Percentiles rank a stretch among this genome's conserved stretches.
Evolutionary conservation across 1,140 invertebrate species (phyloP).

Genomic region (Drosophila ambigua): DNA sequence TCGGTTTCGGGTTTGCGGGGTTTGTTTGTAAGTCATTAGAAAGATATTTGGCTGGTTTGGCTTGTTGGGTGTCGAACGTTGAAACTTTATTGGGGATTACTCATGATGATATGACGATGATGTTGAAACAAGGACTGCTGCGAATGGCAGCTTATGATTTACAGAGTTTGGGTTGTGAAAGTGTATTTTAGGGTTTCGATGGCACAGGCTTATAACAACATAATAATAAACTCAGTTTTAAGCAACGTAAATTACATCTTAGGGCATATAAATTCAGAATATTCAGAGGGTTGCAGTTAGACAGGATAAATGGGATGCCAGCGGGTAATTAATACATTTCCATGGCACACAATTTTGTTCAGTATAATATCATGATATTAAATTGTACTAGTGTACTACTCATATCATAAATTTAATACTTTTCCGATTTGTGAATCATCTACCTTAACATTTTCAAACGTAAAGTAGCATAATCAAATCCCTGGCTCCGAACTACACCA

Average conservation of each 20-base stretch:
- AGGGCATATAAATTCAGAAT: too few species aligned
- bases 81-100: conserved; percentile 43
- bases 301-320: too few species aligned
- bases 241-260: too few species aligned
- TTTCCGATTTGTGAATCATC: too few species aligned
- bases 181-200: background rate
- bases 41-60: conserved; percentile 31
- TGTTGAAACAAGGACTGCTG: background rate
- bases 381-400: too few species aligned
- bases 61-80: conserved; percentile 19
- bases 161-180: conserved; percentile 13
- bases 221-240: too few species aligned
- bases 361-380: too few species aligned
- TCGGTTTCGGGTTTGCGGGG: conserved; percentile 17
- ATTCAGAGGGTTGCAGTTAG: too few species aligned
- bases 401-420: too few species aligned
- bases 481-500: background rate
- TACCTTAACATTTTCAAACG: background rate
- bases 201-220: background rate
- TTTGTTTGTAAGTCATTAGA: conserved; percentile 68
- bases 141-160: conserved; percentile 37
- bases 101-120: conserved; percentile 14
- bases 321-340: too few species aligned
- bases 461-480: background rate
- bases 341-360: too few species aligned